phyloP scores from a whole-genome alignment of 2,797 vertebrate species.

The Ataeniobius toweri region DNA sequence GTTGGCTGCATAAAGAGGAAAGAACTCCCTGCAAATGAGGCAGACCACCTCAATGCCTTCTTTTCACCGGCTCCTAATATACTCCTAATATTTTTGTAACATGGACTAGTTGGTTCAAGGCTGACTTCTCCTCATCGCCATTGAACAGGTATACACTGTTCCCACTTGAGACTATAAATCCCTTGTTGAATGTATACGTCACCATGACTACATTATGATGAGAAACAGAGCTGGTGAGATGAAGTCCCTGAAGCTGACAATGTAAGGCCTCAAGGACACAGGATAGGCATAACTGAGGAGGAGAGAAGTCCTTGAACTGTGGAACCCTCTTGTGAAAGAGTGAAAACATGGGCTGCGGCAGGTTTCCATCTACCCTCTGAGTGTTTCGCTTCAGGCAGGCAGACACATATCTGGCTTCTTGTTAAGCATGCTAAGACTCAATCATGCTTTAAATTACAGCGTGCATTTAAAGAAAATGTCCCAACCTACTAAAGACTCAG shows the following conservation, averaged over 20 bases:
- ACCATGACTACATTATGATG: constrained; percentile 64
- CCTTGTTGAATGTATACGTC: constrained; percentile 34
- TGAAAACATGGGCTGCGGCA: constrained; percentile 33
- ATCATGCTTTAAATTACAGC: constrained; percentile 7
- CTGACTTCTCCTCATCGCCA: constrained; percentile 48
- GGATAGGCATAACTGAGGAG: constrained; percentile 47
- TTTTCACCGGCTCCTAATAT: constrained; percentile 41
- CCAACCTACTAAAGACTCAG: constrained; percentile 4
- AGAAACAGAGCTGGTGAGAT: constrained; percentile 28
- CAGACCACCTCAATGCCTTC: constrained; percentile 57
- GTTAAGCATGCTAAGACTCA: background rate
- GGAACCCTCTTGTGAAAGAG: constrained; percentile 15
- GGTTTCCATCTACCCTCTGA: constrained; percentile 23
- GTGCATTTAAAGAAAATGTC: constrained; percentile 7
- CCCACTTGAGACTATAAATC: constrained; percentile 42
- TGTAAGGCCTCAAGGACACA: constrained; percentile 47
- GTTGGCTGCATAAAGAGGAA: constrained; percentile 59
- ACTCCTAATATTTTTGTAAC: constrained; percentile 62
- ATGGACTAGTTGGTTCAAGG: constrained; percentile 59
- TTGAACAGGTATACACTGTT: constrained; percentile 7
- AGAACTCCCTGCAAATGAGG: constrained; percentile 72
- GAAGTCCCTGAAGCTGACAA: constrained; percentile 46
- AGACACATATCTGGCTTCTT: constrained; percentile 3
- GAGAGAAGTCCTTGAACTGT: constrained; percentile 23
- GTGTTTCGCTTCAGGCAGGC: constrained; percentile 16